Evolutionary conservation across 2,797 vertebrate species (phyloP).

Genomic region (Heteromormyrus szaboi): DNA sequence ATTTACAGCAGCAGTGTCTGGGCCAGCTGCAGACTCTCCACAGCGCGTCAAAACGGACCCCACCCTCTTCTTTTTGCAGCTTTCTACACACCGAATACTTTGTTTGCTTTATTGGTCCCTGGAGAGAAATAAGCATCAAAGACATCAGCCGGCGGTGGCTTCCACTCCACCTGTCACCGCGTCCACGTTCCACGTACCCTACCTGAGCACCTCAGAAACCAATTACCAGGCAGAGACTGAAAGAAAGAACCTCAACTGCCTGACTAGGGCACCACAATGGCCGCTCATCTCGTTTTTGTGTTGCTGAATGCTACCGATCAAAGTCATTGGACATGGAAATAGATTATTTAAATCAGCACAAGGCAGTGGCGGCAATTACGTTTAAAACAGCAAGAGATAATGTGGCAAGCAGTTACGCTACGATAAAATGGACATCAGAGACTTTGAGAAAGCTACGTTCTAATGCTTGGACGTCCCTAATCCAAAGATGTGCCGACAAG

Average conservation of each 20-base stretch:
- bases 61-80: neutral
- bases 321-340: neutral
- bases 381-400: neutral
- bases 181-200: neutral
- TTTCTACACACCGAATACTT: neutral
- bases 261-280: neutral
- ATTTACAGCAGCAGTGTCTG: neutral
- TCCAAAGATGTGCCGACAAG: neutral
- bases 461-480: neutral
- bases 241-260: neutral
- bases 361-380: neutral
- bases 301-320: neutral
- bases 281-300: neutral
- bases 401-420: neutral
- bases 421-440: neutral
- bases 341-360: neutral
- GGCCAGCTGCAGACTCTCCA: neutral
- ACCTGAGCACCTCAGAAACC: neutral
- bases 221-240: neutral
- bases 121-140: neutral
- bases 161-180: neutral
- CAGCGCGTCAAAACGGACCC: neutral
- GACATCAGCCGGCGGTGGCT: neutral
- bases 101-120: neutral
- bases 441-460: neutral